Conservation (phyloP, 2,888 invertebrate species). For the Metopia argyrocephala region DNA sequence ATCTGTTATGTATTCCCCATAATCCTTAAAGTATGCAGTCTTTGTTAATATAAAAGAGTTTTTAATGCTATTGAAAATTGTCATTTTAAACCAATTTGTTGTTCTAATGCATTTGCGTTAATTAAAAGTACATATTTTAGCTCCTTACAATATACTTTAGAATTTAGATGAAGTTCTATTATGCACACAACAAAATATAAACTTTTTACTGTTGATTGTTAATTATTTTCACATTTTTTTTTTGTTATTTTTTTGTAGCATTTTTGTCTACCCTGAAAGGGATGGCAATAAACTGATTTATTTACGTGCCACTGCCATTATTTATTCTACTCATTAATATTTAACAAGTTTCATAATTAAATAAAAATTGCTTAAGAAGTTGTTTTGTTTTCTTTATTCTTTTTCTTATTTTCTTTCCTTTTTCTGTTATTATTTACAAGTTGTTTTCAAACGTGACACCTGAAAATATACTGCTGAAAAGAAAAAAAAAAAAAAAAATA, state of each 20-base stretch:
- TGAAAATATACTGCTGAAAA: conserved; percentile 34
- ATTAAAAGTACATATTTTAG: neutral
- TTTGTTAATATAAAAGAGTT: neutral
- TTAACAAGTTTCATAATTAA: conserved; percentile 65
- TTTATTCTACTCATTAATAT: conserved; percentile 59
- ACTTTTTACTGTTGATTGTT: conserved; percentile 40
- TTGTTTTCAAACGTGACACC: conserved; percentile 5
- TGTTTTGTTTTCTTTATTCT: conserved; percentile 16
- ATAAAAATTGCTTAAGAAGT: conserved; percentile 59
- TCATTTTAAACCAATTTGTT: neutral
- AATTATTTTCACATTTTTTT: conserved; percentile 50
- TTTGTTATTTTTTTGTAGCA: neutral
- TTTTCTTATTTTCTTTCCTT: neutral
- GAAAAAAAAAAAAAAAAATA: neutral
- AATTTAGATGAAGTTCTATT: neutral
- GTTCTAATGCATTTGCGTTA: neutral
- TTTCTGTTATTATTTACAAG: conserved; percentile 14
- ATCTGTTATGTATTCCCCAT: neutral
- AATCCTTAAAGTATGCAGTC: too few species aligned
- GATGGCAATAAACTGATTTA: neutral
- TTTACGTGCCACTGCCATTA: conserved; percentile 16
- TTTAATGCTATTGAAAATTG: neutral
- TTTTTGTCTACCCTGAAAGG: neutral
- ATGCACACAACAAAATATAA: conserved; percentile 13
- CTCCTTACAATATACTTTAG: conserved; percentile 30